phyloP scores from a whole-genome alignment of 2,797 vertebrate species.

The Garrulus glandarius region DNA sequence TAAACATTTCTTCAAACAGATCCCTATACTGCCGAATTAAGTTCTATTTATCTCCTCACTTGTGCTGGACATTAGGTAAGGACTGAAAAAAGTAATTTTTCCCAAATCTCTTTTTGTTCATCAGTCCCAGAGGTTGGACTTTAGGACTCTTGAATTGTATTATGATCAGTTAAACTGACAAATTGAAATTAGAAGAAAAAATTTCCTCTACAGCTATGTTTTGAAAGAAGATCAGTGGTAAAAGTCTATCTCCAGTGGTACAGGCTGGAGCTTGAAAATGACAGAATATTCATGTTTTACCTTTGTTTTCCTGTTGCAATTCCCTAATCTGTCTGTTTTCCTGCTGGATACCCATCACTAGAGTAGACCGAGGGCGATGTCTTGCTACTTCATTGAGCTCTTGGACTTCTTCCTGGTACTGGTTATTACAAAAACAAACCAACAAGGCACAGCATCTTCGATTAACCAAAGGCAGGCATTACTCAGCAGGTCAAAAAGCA shows the following conservation, averaged over 20 bases:
- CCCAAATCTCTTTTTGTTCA: not conserved
- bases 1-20: not conserved
- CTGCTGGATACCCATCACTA: constrained; percentile 96
- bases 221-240: not conserved
- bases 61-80: not conserved
- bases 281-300: constrained; percentile 52
- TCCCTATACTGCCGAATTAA: not conserved
- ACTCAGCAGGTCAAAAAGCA: not conserved
- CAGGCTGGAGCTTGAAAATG: not conserved
- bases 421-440: constrained; percentile 5
- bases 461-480: not conserved
- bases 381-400: constrained; percentile 94
- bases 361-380: constrained; percentile 92
- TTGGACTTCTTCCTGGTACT: constrained; percentile 99
- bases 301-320: constrained; percentile 97
- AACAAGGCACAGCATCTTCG: not conserved
- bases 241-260: not conserved
- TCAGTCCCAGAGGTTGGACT: not conserved
- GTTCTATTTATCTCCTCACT: not conserved
- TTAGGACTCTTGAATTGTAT: not conserved
- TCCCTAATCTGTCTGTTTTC: constrained; percentile 97
- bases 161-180: not conserved
- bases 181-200: not conserved
- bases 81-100: not conserved
- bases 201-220: not conserved